Percentiles rank a stretch among this genome's conserved stretches.
Conservation (phyloP, 2,797 vertebrate genomes). For the Catostomus latipinnis region DNA sequence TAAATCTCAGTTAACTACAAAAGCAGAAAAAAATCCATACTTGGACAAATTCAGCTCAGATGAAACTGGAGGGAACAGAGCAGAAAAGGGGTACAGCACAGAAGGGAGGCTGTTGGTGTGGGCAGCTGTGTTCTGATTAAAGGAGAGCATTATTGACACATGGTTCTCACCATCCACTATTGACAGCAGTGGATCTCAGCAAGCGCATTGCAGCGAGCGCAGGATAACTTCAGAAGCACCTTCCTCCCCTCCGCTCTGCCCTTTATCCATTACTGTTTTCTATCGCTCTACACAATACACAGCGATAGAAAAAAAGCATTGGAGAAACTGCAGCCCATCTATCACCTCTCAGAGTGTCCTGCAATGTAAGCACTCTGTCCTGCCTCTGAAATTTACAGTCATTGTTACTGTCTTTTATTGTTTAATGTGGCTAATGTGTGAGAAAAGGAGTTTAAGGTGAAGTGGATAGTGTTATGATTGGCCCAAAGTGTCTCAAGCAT, state of each 20-base stretch:
- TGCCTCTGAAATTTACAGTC: constrained; percentile 21
- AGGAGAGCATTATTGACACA: constrained; percentile 51
- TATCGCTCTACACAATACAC: not conserved
- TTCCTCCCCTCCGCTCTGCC: constrained; percentile 5
- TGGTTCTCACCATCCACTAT: not conserved
- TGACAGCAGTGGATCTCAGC: constrained; percentile 42
- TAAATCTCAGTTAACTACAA: no score
- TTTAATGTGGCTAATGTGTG: not conserved
- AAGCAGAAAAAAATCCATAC: no score
- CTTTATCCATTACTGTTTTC: not conserved
- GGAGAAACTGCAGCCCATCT: constrained; percentile 37
- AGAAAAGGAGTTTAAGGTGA: not conserved
- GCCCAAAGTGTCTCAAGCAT: not conserved
- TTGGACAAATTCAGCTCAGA: no score
- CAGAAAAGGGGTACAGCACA: no score
- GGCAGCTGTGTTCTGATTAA: constrained; percentile 12
- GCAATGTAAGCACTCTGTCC: constrained; percentile 50
- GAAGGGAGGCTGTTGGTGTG: no score
- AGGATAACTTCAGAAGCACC: constrained; percentile 21
- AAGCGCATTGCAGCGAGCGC: constrained; percentile 51
- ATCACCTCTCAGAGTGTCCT: constrained; percentile 7
- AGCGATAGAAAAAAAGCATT: not conserved
- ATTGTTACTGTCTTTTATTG: constrained; percentile 2
- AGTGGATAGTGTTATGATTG: not conserved
- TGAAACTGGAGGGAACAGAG: constrained; percentile 1